Evolutionary conservation across 2,797 vertebrate genomes (phyloP).

Genomic region (Semaprochilodus insignis): DNA sequence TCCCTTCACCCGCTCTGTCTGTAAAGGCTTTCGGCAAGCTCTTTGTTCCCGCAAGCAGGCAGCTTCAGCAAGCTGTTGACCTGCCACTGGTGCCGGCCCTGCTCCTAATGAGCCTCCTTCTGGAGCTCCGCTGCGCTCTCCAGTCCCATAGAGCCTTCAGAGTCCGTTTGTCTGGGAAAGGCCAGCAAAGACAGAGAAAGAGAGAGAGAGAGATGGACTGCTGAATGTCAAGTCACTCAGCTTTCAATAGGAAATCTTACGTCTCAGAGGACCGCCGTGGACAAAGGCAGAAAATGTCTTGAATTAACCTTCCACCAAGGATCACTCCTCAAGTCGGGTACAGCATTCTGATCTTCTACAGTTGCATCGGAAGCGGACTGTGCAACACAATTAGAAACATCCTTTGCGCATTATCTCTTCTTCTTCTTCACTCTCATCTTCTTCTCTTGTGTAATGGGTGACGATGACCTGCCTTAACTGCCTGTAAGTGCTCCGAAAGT

Average conservation of each 20-base stretch:
- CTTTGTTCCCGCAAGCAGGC: not conserved
- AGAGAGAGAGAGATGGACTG: not conserved
- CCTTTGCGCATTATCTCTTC: too few relatives aligned
- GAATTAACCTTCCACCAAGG: not conserved
- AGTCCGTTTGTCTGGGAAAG: not conserved
- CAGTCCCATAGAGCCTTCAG: not conserved
- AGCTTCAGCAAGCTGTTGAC: not conserved
- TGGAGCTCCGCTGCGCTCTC: too few relatives aligned
- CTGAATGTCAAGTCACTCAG: not conserved
- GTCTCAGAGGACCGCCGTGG: not conserved
- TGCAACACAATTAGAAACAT: not conserved
- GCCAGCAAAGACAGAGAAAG: not conserved
- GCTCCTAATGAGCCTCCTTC: not conserved
- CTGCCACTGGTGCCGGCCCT: not conserved
- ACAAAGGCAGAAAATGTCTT: not conserved
- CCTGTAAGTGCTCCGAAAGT: too few relatives aligned
- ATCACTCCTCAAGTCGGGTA: not conserved
- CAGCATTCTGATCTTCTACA: not conserved
- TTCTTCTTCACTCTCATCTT: too few relatives aligned
- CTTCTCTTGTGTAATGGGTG: too few relatives aligned
- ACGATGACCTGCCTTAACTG: too few relatives aligned
- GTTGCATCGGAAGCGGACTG: not conserved
- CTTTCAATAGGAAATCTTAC: not conserved
- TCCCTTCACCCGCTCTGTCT: not conserved
- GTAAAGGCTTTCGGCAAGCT: conserved; percentile 5